Evolutionary conservation across 2,113 vertebrate genomes (phyloP), one percentile per base, ranked within the genome.

Genomic region (Saiga tatarica): DNA sequence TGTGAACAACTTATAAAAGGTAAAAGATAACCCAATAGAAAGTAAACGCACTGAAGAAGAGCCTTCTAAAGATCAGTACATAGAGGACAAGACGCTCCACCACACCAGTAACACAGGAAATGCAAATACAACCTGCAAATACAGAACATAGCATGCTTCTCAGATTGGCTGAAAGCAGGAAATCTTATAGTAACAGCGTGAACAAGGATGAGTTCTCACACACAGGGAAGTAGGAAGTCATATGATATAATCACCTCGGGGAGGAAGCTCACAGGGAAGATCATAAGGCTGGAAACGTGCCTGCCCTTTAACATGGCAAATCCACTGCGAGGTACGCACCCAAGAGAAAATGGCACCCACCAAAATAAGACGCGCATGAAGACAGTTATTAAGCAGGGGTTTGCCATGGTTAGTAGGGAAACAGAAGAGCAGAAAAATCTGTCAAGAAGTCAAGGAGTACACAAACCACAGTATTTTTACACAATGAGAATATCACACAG

Each of bases 221-320:
- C 30, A 55, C 5, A 10, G 50, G 30, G n/a, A n/a, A n/a, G 71
- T 3, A 30, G 30, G 36, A 45, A 86, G 39, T 17, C 4, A 13
- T 5, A 13, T 2, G 47, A 15, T 25, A n/a, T 25, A 13, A 11
- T 36, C 81, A 4, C 89, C 3, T 3, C 11, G 30, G 36, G 47
- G 21, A 45, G 17, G 17, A 62, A 36, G 53, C 45, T 25, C 1
- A 0, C 36, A 28, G 36, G 25, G 28, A 50, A 36, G 47, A 30
- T 7, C 21, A 16, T 25, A 33, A 50, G 12, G 8, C 7, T 59
- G 33, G 19, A 19, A 23, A 14, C 1, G 2, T 21, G 6, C 1
- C 47, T 67, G 50, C 16, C 23, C 0, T 10, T 84, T 23, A 39
- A 39, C 8, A 14, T 7, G 50, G 78, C 7, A 60, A 85, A 16